Percentiles rank a stretch among this genome's conserved stretches.
phyloP scores from a whole-genome alignment of 2,113 vertebrate species.

The Larimichthys polyactis region DNA sequence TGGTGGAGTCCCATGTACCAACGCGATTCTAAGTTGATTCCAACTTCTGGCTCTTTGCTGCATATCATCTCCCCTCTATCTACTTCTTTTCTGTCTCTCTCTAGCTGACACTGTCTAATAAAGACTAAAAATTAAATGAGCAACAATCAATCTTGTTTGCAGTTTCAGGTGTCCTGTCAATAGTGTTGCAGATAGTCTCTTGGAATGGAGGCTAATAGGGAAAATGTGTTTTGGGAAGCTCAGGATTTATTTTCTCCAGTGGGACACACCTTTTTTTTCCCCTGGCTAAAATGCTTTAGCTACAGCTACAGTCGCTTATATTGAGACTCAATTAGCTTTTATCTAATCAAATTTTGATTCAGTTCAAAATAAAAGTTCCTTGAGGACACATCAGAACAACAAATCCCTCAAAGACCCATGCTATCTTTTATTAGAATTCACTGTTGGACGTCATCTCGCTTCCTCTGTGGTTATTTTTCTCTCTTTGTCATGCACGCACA shows the following conservation, averaged over 20 bases:
- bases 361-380: neutral
- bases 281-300: neutral
- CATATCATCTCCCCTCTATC: no score
- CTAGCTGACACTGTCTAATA: no score
- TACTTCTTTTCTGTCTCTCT: no score
- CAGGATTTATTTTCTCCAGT: no score
- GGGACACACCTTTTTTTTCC: neutral
- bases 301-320: no score
- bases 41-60: no score
- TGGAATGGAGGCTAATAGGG: neutral
- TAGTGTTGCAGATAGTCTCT: neutral
- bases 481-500: constrained; percentile 9
- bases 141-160: neutral
- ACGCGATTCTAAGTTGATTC: no score
- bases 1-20: no score
- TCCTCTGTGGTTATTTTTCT: constrained; percentile 9
- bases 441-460: neutral
- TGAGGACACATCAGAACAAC: neutral
- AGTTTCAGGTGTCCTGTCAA: neutral
- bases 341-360: neutral
- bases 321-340: no score
- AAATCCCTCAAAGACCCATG: neutral
- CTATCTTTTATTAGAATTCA: constrained; percentile 3
- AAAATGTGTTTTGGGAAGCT: neutral
- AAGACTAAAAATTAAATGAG: neutral